Evolutionary conservation across 2,888 invertebrate species (phyloP), one percentile per base, ranked within the genome.

Genomic region (Mesorhabditis sp.): DNA sequence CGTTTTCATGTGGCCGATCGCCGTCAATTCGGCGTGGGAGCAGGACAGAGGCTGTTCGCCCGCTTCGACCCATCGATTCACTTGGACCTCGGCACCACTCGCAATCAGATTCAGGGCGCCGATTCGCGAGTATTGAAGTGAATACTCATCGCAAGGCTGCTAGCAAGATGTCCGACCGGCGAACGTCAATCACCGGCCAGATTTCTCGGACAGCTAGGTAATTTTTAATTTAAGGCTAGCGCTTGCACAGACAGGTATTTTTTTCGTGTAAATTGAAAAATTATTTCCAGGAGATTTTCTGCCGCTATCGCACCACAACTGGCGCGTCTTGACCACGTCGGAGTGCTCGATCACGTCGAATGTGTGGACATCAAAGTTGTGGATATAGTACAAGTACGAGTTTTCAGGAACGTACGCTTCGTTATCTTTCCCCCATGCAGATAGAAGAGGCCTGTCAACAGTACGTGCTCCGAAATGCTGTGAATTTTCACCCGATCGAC

Each of bases 291-390:
- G n/a, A 10, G 58, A 50, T 50, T 50, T 13, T 50, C 58, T 13
- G 58, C 58, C 7, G 58, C 58, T 10, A 50, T 50, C n/a, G 58
- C 58, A 10, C 58, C 58, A 10, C 58, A 50, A 13, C n/a, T 50
- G 58, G 58, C 58, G 7, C 58, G 58, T 50, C n/a, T 50, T 10
- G 58, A 50, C 7, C 7, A 50, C 58, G n/a, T 50, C n/a, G 58
- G 58, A 50, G 7, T n/a, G n/a, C 58, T 50, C 58, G 58, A 50
- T 50, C 58, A 50, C n/a, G 58, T 50, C 7, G 58, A 50, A 50
- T 10, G 58, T 13, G n/a, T 50, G 7, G 10, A 50, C 7, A n/a
- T 50, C 10, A 50, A n/a, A 50, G 10, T 50, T 50, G 58, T 50
- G 10, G n/a, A 50, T 50, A 50, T 50, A 0, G 10, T 13, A 50